Conservation (phyloP, 1,140 invertebrate genomes). For the Drosophila nigromelanica region DNA sequence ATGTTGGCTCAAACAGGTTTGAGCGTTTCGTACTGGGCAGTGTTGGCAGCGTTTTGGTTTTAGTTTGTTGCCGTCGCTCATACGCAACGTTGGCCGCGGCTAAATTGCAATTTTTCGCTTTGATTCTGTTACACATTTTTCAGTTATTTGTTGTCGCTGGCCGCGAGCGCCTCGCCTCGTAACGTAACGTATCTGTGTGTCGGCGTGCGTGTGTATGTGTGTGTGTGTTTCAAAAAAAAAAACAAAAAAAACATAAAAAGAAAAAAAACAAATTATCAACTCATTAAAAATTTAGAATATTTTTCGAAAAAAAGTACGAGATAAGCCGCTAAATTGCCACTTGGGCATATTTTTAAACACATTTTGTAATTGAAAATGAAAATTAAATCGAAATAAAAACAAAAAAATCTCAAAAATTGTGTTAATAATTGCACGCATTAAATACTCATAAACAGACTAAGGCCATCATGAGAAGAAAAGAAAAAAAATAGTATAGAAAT, state of each 20-base stretch:
- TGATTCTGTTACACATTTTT: slow-evolving; percentile 10
- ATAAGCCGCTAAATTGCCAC: slow-evolving; percentile 12
- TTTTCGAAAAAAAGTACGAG: slow-evolving; percentile 25
- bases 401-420: slow-evolving; percentile 26
- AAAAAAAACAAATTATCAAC: slow-evolving; percentile 26
- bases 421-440: slow-evolving; percentile 37
- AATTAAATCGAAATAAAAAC: slow-evolving; percentile 17
- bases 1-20: slow-evolving; percentile 38
- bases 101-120: slow-evolving; percentile 13
- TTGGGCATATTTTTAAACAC: slow-evolving; percentile 34
- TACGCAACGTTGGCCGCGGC: slow-evolving; percentile 69
- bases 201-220: slow-evolving; percentile 1
- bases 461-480: slow-evolving; percentile 8
- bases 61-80: slow-evolving; percentile 74
- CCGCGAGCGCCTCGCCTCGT: slow-evolving; percentile 30
- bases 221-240: slow-evolving; percentile 18
- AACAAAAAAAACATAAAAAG: no score
- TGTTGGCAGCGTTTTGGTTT: slow-evolving; percentile 29
- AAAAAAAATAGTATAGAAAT: slow-evolving; percentile 2
- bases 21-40: slow-evolving; percentile 16
- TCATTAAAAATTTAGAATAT: slow-evolving; percentile 18
- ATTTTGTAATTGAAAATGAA: slow-evolving; percentile 36
- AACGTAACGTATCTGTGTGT: slow-evolving; percentile 17
- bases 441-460: slow-evolving; percentile 39
- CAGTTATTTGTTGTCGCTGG: slow-evolving; percentile 36